Percentiles rank a stretch among this genome's conserved stretches.
Conservation (phyloP, 2,113 vertebrate genomes). For the Callopanchax toddi region DNA sequence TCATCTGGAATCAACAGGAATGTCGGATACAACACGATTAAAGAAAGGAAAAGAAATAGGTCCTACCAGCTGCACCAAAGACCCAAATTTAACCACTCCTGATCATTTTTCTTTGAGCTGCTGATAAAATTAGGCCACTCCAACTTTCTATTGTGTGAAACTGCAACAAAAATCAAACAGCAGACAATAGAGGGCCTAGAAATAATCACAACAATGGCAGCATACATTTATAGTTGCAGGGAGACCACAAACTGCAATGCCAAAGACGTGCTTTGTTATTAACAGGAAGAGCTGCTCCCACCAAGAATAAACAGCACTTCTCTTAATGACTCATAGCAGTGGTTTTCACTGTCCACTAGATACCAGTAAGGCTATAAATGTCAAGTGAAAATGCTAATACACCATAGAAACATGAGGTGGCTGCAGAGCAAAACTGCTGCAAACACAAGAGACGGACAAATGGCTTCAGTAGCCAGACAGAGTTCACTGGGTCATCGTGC, state of each 20-base stretch:
- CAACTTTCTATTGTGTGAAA: constrained; percentile 50
- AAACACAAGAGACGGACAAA: constrained; percentile 27
- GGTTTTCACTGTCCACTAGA: constrained; percentile 39
- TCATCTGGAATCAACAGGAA: neutral
- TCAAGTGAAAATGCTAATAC: neutral
- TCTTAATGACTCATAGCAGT: constrained; percentile 44
- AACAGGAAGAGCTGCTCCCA: constrained; percentile 64
- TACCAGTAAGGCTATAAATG: constrained; percentile 4
- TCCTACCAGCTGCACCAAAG: neutral
- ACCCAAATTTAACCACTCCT: constrained; percentile 44
- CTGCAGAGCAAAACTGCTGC: neutral
- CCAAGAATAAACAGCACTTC: constrained; percentile 53
- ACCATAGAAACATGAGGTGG: neutral
- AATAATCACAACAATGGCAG: constrained; percentile 73
- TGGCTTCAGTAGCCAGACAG: constrained; percentile 49
- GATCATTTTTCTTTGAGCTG: constrained; percentile 35
- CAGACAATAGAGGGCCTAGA: constrained; percentile 66
- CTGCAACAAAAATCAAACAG: constrained; percentile 30
- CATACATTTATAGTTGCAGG: constrained; percentile 65
- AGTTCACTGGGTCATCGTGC: constrained; percentile 68
- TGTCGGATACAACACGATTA: neutral
- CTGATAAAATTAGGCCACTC: constrained; percentile 39
- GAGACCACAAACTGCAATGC: constrained; percentile 37
- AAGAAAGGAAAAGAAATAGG: no score
- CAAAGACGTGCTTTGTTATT: constrained; percentile 60